These are phyloP conservation scores for Novumbra hubbsi DNA, from an alignment of 2,797 vertebrate species.

Conservation along the genomic window DNA sequence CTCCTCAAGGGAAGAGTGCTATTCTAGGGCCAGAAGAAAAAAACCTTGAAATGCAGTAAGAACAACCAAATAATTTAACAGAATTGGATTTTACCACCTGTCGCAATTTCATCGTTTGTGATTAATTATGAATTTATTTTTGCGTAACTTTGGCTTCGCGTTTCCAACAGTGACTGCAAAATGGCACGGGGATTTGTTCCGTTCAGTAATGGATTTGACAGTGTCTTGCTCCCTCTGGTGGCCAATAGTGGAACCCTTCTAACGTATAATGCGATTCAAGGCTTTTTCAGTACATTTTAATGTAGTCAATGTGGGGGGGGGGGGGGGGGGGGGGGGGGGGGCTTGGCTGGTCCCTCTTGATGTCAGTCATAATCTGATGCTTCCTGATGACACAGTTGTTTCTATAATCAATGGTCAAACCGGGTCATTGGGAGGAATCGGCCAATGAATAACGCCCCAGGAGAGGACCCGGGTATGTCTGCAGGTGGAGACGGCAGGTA, in stretches of 20 bases:
- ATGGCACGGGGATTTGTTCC: neutral
- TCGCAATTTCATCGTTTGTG: neutral
- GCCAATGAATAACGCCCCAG: too few species aligned
- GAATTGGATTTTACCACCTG: neutral
- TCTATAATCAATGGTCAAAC: too few species aligned
- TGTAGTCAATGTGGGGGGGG: too few species aligned
- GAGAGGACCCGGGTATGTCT: too few species aligned
- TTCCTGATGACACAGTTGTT: too few species aligned
- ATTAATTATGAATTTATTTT: neutral
- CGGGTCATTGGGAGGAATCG: too few species aligned
- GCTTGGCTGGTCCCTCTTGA: too few species aligned
- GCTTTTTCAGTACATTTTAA: too few species aligned
- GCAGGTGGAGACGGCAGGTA: too few species aligned
- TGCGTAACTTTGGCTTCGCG: neutral
- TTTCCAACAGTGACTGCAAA: neutral
- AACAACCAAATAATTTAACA: neutral
- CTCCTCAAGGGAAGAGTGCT: neutral
- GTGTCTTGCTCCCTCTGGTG: conserved; percentile 70
- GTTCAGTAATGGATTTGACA: conserved; percentile 39
- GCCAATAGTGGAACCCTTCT: conserved; percentile 16
- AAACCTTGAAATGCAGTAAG: neutral
- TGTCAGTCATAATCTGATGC: too few species aligned
- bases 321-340: too few species aligned
- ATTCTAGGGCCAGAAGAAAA: too few species aligned
- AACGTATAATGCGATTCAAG: neutral